A percentile compares a stretch with the other conserved stretches of the same genome.
Evolutionary conservation across 2,888 invertebrate species (phyloP).

Genomic region (Lithophane socia): DNA sequence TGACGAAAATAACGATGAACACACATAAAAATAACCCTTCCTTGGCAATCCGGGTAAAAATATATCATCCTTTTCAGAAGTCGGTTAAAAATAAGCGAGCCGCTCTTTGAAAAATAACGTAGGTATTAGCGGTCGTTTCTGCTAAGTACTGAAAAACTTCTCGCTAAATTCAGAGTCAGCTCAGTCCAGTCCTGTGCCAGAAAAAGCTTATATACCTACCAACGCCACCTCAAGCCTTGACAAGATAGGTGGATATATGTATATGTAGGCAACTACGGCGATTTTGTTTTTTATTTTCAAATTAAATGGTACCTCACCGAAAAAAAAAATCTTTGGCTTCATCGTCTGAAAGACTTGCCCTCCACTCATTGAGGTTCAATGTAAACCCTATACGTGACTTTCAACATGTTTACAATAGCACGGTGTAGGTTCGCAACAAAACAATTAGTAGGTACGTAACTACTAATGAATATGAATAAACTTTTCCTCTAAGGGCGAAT

Average conservation of each 20-base stretch:
- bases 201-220: not conserved
- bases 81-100: not conserved
- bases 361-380: not conserved
- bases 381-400: slow-evolving; percentile 10
- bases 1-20: no score
- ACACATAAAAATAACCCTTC: no score
- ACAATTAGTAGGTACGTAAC: not conserved
- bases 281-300: not conserved
- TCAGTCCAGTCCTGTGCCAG: not conserved
- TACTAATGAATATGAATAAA: not conserved
- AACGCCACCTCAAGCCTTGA: not conserved
- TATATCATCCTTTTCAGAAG: no score
- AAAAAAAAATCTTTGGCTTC: not conserved
- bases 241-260: not conserved
- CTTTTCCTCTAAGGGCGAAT: no score
- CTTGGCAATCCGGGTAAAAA: no score
- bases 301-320: not conserved
- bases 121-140: not conserved
- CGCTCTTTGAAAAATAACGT: not conserved
- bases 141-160: not conserved
- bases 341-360: slow-evolving; percentile 1
- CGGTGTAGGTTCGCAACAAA: not conserved
- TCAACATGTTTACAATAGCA: not conserved
- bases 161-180: not conserved
- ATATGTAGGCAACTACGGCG: not conserved